These are phyloP conservation scores for Calameuta idolon DNA, from an alignment of 2,888 invertebrate species.

Conservation along the genomic window DNA sequence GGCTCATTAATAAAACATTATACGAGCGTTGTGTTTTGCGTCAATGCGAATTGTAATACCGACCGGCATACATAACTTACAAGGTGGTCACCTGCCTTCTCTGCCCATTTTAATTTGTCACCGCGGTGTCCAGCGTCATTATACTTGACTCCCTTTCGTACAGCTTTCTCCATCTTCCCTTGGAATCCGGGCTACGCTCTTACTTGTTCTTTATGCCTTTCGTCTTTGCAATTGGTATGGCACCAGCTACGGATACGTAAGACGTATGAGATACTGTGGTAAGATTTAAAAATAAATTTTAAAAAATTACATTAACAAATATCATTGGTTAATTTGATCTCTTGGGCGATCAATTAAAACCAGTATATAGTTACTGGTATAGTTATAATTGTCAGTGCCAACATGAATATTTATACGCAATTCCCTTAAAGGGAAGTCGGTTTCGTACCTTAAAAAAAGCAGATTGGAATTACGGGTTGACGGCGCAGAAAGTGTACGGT, in stretches of 20 bases:
- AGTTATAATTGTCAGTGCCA: too few species aligned
- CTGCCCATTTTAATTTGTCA: conserved; percentile 47
- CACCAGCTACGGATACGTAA: background rate
- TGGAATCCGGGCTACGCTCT: background rate
- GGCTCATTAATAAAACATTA: conserved; percentile 24
- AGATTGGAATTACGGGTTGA: background rate
- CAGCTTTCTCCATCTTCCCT: background rate
- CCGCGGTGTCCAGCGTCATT: conserved; percentile 19
- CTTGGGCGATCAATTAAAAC: too few species aligned
- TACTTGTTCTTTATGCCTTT: background rate
- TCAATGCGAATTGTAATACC: conserved; percentile 21
- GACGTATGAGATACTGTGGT: background rate
- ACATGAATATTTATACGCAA: background rate
- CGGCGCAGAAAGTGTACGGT: background rate
- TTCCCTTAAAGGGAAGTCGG: background rate
- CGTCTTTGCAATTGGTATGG: background rate
- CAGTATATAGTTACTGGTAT: too few species aligned
- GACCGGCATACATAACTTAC: conserved; percentile 1
- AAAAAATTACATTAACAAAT: too few species aligned
- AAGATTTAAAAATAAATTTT: too few species aligned
- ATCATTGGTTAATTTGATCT: too few species aligned
- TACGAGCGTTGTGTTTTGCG: conserved; percentile 20
- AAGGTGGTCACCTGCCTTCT: background rate
- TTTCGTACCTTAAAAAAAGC: background rate
- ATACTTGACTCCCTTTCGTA: background rate